Evolutionary conservation across 2,797 vertebrate species (phyloP).

Genomic region (Tragopan temminckii): DNA sequence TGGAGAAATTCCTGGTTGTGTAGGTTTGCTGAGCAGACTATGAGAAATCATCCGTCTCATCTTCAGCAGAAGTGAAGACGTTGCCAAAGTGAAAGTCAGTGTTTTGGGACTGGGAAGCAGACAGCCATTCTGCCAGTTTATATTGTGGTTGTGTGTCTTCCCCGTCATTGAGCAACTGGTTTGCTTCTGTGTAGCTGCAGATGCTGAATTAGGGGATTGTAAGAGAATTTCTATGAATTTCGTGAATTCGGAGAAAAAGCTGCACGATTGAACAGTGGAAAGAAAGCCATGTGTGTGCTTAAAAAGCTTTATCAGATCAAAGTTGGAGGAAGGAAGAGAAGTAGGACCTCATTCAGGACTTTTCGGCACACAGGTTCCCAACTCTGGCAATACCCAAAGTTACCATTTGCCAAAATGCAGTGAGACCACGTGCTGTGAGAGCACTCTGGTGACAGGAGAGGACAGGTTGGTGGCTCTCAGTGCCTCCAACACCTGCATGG

Average conservation of each 20-base stretch:
- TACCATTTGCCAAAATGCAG: neutral
- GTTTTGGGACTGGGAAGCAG: neutral
- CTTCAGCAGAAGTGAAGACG: neutral
- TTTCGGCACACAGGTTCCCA: neutral
- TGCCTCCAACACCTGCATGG: neutral
- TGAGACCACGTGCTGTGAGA: rapidly evolving
- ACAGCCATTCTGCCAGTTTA: neutral
- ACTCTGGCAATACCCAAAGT: neutral
- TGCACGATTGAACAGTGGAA: neutral
- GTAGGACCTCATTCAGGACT: neutral
- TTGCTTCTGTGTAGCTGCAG: neutral
- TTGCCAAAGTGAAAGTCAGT: neutral
- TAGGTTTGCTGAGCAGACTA: neutral
- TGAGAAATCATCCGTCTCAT: rapidly evolving
- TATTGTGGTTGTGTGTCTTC: neutral
- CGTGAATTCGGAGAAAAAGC: neutral
- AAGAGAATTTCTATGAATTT: neutral
- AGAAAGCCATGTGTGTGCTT: neutral
- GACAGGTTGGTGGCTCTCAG: neutral
- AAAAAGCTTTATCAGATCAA: neutral
- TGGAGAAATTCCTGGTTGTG: neutral
- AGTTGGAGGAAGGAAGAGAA: neutral
- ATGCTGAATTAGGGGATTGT: neutral
- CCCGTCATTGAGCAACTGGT: neutral
- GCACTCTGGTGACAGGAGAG: neutral